Conservation (phyloP, 2,888 invertebrate genomes). For the Drosophila percnosoma region DNA sequence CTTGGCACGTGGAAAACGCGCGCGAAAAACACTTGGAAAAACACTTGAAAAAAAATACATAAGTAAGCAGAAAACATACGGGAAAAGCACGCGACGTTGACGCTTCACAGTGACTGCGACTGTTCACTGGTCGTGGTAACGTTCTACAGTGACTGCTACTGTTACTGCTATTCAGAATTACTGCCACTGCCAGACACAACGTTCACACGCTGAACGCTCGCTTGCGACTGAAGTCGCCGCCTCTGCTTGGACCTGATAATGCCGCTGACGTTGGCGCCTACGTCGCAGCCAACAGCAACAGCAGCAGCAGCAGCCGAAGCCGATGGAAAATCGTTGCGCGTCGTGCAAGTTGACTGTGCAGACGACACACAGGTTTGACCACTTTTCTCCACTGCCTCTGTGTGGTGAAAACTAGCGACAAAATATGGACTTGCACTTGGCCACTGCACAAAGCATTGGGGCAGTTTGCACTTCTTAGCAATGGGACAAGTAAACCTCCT, state of each 20-base stretch:
- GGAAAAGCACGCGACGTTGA: slow-evolving; percentile 44
- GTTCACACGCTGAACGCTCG: slow-evolving; percentile 75
- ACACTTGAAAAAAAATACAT: slow-evolving; percentile 43
- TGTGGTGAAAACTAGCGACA: slow-evolving; percentile 70
- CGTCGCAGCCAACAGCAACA: slow-evolving; percentile 15
- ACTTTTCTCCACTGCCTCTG: slow-evolving; percentile 65
- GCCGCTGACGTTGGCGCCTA: slow-evolving; percentile 35
- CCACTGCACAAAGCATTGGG: slow-evolving; percentile 20
- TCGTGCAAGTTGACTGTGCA: slow-evolving; percentile 34
- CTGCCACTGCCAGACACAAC: slow-evolving; percentile 55
- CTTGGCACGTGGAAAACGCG: slow-evolving; percentile 54
- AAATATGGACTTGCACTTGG: slow-evolving; percentile 54
- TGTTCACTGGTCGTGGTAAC: slow-evolving; percentile 9
- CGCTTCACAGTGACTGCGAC: slow-evolving; percentile 31
- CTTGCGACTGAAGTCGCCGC: slow-evolving; percentile 74
- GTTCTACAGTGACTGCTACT: slow-evolving; percentile 8
- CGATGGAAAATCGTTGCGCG: slow-evolving; percentile 39
- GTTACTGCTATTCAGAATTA: slow-evolving; percentile 15
- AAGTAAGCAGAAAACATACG: slow-evolving; percentile 30
- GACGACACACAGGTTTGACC: slow-evolving; percentile 59
- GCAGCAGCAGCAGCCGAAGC: slow-evolving; percentile 29
- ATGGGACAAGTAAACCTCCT: slow-evolving; percentile 5
- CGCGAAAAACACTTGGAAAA: slow-evolving; percentile 46
- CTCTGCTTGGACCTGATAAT: slow-evolving; percentile 66
- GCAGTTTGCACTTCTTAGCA: slow-evolving; percentile 19